Evolutionary conservation across 2,797 vertebrate genomes (phyloP).

Genomic region (Squalus acanthias): DNA sequence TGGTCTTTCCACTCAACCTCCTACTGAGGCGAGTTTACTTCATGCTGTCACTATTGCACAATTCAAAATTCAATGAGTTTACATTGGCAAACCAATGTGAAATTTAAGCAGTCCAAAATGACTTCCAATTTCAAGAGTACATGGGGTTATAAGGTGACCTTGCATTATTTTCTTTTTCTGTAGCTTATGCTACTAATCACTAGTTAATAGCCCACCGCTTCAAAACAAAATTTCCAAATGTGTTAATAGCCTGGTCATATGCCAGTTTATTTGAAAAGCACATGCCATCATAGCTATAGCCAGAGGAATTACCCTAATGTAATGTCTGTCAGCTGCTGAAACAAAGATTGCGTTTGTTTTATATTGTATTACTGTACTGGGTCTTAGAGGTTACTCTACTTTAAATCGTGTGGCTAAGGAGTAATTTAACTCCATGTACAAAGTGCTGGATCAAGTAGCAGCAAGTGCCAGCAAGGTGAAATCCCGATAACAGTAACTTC

Average conservation of each 20-base stretch:
- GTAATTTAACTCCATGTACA: neutral
- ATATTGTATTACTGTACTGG: neutral
- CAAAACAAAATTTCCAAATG: slow-evolving; percentile 28
- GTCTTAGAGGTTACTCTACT: neutral
- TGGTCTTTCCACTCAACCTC: neutral
- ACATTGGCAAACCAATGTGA: neutral
- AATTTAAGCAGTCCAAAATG: neutral
- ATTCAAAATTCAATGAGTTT: neutral
- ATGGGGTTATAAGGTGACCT: neutral
- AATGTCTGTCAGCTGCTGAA: slow-evolving; percentile 29
- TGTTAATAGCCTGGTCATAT: slow-evolving; percentile 16
- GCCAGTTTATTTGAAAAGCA: slow-evolving; percentile 10
- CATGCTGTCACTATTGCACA: neutral
- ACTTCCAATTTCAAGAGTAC: neutral
- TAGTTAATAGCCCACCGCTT: neutral
- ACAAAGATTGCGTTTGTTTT: slow-evolving; percentile 4
- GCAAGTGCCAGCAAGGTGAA: neutral
- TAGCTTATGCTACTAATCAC: neutral
- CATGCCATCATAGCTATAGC: neutral
- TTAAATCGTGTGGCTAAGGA: slow-evolving; percentile 21
- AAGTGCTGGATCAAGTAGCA: slow-evolving; percentile 17
- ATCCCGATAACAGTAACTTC: neutral
- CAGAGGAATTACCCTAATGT: slow-evolving; percentile 1
- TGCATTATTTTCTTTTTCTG: neutral
- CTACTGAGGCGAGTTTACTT: neutral